Base-by-base conservation (phyloP, 2,888 invertebrate genomes). In the Lasioglossum leucozonium region DNA sequence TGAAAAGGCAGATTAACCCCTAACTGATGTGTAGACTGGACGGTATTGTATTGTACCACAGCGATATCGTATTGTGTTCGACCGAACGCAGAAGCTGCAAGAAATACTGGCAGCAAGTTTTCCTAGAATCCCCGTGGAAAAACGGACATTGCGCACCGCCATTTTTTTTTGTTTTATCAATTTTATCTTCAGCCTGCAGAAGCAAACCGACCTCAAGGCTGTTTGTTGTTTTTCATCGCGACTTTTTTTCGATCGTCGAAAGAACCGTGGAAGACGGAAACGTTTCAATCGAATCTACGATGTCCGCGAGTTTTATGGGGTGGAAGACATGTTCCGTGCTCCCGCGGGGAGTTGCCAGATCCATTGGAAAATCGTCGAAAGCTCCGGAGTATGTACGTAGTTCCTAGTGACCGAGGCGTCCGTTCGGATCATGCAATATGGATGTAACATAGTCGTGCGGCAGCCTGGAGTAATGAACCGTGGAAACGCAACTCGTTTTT, bases 341-440 rank as follows among this genome's bases (percentile, higher is more conserved):
- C 71, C 69, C 69, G 30, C 40, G 3, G 72, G 72, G 86, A 47
- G 72, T 79, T 42, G 40, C 34, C 44, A 51, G 77, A 75, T 81
- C 79, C 73, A 69, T 75, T 77, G 85, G 86, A 89, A 86, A 83
- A 81, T 30, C 75, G 77, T 37, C 75, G 81, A 77, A 81, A 80
- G 74, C 18, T 44, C 10, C 26, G 30, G 4, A 18, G 82, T 84
- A 83, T 80, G 77, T 81, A 83, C 81, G 77, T 81, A 85, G 88
- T 91, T 92, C 88, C 90, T 91, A 91, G 71, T 81, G 86, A 84
- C 88, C 89, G 34, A 74, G 72, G n/a, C 81, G 85, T 90, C 89
- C 74, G 37, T 80, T 81, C 62, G 88, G 83, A 89, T 92, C 93
- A 92, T 93, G 92, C 87, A 93, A 93, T 93, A 93, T 93, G 93